These are phyloP conservation scores for Hydropotes inermis DNA, from an alignment of 2,113 vertebrate species.

Conservation along the genomic window DNA sequence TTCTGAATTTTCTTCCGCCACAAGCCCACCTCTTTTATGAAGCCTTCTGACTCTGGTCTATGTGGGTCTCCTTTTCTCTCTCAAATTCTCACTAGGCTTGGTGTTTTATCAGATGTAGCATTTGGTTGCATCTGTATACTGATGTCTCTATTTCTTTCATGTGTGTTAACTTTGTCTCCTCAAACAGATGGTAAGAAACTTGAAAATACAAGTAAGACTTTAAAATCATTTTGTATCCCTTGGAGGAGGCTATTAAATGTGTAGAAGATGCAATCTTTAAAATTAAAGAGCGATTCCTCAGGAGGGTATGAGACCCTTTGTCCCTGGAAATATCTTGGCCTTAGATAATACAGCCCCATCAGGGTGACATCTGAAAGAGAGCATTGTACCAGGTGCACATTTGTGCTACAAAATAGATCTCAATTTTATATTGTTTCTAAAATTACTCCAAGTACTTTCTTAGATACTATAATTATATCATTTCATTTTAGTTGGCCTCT, in stretches of 20 bases:
- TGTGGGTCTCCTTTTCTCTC: fast-evolving
- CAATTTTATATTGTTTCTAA: neutral
- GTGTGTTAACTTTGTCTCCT: neutral
- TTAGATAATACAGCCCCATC: neutral
- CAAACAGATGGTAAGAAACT: neutral
- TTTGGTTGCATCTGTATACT: neutral
- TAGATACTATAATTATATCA: neutral
- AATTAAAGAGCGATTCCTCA: neutral
- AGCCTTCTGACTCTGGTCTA: neutral
- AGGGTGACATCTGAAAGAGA: neutral
- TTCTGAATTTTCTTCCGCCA: neutral
- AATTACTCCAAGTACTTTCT: neutral
- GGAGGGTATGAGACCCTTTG: neutral
- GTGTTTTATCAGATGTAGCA: neutral
- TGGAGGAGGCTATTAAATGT: neutral
- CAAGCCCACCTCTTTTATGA: neutral
- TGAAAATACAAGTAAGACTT: neutral
- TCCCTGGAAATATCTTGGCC: neutral
- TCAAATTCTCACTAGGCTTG: neutral
- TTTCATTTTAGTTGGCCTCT: neutral
- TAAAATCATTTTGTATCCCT: neutral
- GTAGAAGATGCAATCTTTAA: neutral
- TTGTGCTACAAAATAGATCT: neutral
- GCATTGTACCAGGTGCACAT: neutral
- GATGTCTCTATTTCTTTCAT: neutral